Evolutionary conservation across 1,140 invertebrate species (phyloP), one percentile per base, ranked within the genome.

Genomic region (Bradysia coprophila): DNA sequence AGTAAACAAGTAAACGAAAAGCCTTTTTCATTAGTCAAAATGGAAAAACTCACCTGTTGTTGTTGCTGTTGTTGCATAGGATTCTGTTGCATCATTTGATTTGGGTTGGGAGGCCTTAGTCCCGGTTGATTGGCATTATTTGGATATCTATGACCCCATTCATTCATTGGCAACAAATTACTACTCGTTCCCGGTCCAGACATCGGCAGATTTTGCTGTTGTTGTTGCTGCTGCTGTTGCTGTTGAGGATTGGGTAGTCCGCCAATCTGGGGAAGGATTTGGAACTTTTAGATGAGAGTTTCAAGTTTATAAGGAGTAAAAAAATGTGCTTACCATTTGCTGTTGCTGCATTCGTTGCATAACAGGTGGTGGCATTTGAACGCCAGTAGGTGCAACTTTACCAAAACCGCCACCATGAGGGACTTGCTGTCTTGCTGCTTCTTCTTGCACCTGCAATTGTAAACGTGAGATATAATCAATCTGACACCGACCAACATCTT

Each of bases 351-450:
- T 54, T 28, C 72, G 64, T 47, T 72, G 71, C 63, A 75, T 74
- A 21, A 63, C 71, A 2, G 75, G 75, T n/a, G 76, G 75, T 16
- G 74, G 72, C 74, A 78, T 78, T 6, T 69, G 67, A n/a, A 65
- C 66, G 1, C 61, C 65, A 1, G 54, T 50, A 32, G 69, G 64
- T 9, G 66, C 67, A 47, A 67, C 76, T 58, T 82, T 82, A 2
- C 79, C 78, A 45, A 76, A 79, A 37, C 62, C 55, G 23, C 63
- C 58, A 13, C 69, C 66, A 45, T 80, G 78, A 10, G 81, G 81
- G 9, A 74, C 77, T 53, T 84, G 81, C 55, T 85, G 85, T 19
- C 84, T 67, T 1, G 84, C 83, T 36, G 87, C 90, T 54, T 90
- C 86, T 53, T 91, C 86, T 57, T 94, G 89, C 2, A 93, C 88